Evolutionary conservation across 2,113 vertebrate species (phyloP).

Genomic region (Cygnus buccinator): DNA sequence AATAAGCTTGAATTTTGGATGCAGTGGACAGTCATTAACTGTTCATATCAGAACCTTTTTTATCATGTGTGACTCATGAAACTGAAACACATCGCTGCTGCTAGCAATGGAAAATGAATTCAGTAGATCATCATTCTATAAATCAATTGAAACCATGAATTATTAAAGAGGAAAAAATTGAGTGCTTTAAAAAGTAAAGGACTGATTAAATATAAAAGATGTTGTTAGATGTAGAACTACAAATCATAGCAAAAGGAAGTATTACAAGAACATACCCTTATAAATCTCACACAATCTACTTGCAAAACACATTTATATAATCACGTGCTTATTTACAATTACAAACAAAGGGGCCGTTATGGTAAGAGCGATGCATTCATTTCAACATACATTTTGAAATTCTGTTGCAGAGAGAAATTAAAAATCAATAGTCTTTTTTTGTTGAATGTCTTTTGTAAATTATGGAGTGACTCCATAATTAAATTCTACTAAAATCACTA

Average conservation of each 20-base stretch:
- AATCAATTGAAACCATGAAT: slow-evolving; percentile 34
- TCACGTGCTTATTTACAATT: neutral
- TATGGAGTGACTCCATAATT: neutral
- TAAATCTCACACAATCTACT: neutral
- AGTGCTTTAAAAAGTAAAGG: neutral
- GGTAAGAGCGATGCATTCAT: neutral
- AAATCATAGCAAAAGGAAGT: neutral
- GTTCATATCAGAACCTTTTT: neutral
- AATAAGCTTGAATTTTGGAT: neutral
- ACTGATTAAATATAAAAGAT: slow-evolving; percentile 23
- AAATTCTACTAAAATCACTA: neutral
- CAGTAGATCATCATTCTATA: slow-evolving; percentile 13
- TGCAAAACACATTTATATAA: neutral
- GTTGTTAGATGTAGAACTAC: neutral
- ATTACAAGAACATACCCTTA: neutral
- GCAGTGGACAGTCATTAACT: neutral
- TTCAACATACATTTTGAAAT: neutral
- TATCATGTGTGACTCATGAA: neutral
- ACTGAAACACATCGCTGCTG: slow-evolving; percentile 1
- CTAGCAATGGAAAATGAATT: slow-evolving; percentile 30
- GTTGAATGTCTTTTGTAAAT: neutral
- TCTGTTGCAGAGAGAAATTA: neutral
- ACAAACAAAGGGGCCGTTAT: neutral
- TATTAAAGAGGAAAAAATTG: slow-evolving; percentile 26
- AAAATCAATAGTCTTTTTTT: neutral